phyloP scores from a whole-genome alignment of 2,888 invertebrate species.

The Copidosoma aretas region DNA sequence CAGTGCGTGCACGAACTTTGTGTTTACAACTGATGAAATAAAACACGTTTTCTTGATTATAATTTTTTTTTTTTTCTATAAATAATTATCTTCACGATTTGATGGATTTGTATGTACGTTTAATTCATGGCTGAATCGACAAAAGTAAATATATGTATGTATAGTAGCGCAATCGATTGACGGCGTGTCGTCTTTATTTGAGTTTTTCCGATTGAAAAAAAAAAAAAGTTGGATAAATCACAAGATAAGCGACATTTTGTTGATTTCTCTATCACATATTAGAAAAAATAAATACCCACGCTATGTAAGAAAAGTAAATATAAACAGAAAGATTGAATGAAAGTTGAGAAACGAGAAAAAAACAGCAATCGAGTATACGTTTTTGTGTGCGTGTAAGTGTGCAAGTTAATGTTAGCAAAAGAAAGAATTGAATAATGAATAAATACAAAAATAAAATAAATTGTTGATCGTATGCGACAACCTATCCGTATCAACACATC shows the following conservation, averaged over 20 bases:
- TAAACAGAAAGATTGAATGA: constrained; percentile 16
- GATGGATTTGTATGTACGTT: no score
- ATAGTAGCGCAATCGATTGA: constrained; percentile 10
- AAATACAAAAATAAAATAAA: constrained; percentile 9
- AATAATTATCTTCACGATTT: no score
- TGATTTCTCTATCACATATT: constrained; percentile 19
- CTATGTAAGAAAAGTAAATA: constrained; percentile 17
- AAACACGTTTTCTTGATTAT: constrained; percentile 2
- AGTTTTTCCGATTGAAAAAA: no score
- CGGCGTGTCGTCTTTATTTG: constrained; percentile 13
- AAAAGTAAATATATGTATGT: constrained; percentile 10
- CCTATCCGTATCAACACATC: no score
- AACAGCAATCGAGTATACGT: constrained; percentile 8
- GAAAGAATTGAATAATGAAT: constrained; percentile 3
- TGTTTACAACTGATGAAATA: background rate
- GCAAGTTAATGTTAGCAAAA: background rate
- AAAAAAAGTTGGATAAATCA: no score
- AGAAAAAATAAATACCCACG: constrained; percentile 12
- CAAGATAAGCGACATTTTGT: constrained; percentile 22
- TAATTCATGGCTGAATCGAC: constrained; percentile 13
- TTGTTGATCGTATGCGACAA: background rate
- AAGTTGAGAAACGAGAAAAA: constrained; percentile 12
- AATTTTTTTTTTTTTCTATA: constrained; percentile 21
- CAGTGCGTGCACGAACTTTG: constrained; percentile 2
- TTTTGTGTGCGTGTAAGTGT: background rate